These are phyloP conservation scores for Aphis craccivora DNA, from an alignment of 1,140 invertebrate genomes.

Conservation along the genomic window DNA sequence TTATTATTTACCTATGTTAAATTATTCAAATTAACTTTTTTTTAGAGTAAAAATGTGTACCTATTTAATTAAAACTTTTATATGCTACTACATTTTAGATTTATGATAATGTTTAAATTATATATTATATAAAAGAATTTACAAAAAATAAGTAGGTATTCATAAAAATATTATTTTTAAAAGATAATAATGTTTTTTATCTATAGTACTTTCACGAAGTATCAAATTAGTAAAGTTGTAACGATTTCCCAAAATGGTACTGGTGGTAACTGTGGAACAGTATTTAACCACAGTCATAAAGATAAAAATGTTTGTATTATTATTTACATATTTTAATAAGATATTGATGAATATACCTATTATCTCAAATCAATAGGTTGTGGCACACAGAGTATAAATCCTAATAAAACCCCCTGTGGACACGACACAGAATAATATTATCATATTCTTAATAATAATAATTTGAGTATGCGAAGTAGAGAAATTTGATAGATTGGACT, in stretches of 20 bases:
- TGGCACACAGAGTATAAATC: neutral
- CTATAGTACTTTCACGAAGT: neutral
- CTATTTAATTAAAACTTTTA: neutral
- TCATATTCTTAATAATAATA: neutral
- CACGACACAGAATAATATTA: neutral
- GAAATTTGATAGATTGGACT: neutral
- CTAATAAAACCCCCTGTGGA: neutral
- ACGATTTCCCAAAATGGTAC: neutral
- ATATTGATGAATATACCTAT: neutral
- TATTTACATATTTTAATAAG: neutral
- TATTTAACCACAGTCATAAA: neutral
- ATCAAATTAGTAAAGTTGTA: constrained; percentile 19
- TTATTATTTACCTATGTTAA: neutral
- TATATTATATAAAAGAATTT: neutral
- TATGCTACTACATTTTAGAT: neutral
- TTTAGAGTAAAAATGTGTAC: neutral
- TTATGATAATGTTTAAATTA: neutral
- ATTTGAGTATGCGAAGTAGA: neutral
- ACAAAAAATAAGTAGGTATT: neutral
- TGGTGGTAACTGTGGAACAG: neutral
- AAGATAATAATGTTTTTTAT: neutral
- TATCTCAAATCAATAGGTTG: neutral
- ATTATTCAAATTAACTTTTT: neutral
- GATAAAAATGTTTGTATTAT: neutral
- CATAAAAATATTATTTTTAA: neutral